phyloP scores from a whole-genome alignment of 1,140 invertebrate species.

The Aphaenogaster floridana region DNA sequence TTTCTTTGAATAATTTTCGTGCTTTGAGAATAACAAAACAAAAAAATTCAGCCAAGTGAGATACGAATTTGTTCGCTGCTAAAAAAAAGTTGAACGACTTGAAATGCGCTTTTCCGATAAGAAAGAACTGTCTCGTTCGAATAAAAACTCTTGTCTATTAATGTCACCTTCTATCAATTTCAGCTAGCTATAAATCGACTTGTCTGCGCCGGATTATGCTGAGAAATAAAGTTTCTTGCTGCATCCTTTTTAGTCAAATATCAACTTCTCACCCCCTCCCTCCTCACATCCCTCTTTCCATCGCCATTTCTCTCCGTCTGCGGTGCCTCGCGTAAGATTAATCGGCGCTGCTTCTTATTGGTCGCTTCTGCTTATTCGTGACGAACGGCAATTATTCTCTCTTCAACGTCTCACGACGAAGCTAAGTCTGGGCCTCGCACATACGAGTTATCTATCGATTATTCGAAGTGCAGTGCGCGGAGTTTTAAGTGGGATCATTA shows the following conservation, averaged over 20 bases:
- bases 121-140: neutral
- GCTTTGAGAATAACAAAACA: neutral
- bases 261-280: neutral
- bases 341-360: slow-evolving; percentile 65
- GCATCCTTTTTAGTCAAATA: slow-evolving; percentile 32
- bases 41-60: slow-evolving; percentile 8
- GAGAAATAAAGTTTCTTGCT: slow-evolving; percentile 39
- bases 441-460: slow-evolving; percentile 71
- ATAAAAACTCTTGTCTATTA: slow-evolving; percentile 6
- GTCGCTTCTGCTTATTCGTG: slow-evolving; percentile 67
- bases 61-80: neutral
- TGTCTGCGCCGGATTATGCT: neutral
- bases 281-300: neutral
- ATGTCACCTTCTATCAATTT: slow-evolving; percentile 1
- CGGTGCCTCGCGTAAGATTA: slow-evolving; percentile 67
- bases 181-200: neutral
- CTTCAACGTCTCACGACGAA: slow-evolving; percentile 66
- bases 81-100: neutral
- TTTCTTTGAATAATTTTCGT: neutral
- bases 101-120: neutral
- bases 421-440: slow-evolving; percentile 45
- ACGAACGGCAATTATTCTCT: slow-evolving; percentile 71
- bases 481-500: slow-evolving; percentile 9
- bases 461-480: slow-evolving; percentile 34
- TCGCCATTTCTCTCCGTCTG: slow-evolving; percentile 49